These are phyloP conservation scores for Gymnothorax reevesii DNA, from an alignment of 2,797 vertebrate genomes.

Conservation along the genomic window DNA sequence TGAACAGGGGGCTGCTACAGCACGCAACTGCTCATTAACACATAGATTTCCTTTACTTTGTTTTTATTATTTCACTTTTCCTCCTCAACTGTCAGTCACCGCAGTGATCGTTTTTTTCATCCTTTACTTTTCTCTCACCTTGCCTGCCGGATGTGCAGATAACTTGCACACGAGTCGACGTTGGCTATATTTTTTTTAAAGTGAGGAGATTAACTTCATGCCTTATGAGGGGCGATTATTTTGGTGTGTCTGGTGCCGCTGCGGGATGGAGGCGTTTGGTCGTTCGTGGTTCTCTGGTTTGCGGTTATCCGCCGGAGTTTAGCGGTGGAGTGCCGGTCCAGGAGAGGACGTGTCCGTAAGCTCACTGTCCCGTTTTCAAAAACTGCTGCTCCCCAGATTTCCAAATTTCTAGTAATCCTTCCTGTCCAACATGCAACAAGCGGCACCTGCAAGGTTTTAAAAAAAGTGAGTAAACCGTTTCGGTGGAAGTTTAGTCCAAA, in stretches of 20 bases:
- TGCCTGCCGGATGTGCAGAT: not conserved
- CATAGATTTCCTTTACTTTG: constrained; percentile 52
- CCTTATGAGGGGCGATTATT: not conserved
- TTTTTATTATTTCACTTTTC: constrained; percentile 43
- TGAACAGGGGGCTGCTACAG: constrained; percentile 60
- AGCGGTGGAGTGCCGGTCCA: not conserved
- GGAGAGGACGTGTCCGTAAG: not conserved
- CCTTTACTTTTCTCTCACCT: not conserved
- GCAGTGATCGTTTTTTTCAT: constrained; percentile 8
- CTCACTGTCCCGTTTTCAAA: not conserved
- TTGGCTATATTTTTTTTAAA: not conserved
- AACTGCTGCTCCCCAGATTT: not conserved
- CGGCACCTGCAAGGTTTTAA: not conserved
- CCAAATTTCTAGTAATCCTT: not conserved
- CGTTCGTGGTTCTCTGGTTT: not conserved
- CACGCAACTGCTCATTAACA: constrained; percentile 66
- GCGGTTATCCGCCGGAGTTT: not conserved
- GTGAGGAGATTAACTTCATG: not conserved
- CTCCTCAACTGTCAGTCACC: not conserved
- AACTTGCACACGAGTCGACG: not conserved
- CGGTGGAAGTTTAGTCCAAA: not conserved
- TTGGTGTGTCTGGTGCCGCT: not conserved
- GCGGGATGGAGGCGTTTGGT: not conserved
- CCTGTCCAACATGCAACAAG: not conserved
- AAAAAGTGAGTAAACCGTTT: not conserved